These are phyloP conservation scores for Callyntrura guangdongensis DNA, from an alignment of 2,888 invertebrate species.

Conservation along the genomic window DNA sequence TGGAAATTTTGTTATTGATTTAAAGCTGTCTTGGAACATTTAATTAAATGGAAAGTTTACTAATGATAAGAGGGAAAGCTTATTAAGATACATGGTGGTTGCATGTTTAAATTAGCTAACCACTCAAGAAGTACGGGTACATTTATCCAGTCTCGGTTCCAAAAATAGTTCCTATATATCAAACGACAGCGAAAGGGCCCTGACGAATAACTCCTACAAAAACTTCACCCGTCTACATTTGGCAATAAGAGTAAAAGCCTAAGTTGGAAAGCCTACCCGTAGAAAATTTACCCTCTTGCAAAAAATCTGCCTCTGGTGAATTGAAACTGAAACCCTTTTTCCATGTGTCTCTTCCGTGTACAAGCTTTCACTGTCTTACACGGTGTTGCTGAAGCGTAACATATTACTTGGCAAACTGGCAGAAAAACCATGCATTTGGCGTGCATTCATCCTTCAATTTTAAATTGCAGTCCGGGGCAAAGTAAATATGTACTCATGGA, in stretches of 20 bases:
- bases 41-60: too few species aligned
- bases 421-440: background rate
- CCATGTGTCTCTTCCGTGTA: background rate
- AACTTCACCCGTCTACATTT: too few species aligned
- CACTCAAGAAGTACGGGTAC: too few species aligned
- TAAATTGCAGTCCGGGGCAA: background rate
- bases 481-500: background rate
- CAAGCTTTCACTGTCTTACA: too few species aligned
- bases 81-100: too few species aligned
- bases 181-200: background rate
- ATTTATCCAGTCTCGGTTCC: too few species aligned
- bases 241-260: too few species aligned
- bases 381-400: background rate
- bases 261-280: too few species aligned
- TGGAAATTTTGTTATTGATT: too few species aligned
- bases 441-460: slow-evolving; percentile 44
- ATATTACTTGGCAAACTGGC: background rate
- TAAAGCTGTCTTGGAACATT: too few species aligned
- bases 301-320: slow-evolving; percentile 40
- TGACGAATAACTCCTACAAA: background rate
- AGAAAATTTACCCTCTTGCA: background rate
- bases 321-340: background rate
- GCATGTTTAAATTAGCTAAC: too few species aligned
- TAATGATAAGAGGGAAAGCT: too few species aligned
- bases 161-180: background rate